Conservation (phyloP, 2,797 vertebrate genomes). For the Paratrypauchen microcephalus region DNA sequence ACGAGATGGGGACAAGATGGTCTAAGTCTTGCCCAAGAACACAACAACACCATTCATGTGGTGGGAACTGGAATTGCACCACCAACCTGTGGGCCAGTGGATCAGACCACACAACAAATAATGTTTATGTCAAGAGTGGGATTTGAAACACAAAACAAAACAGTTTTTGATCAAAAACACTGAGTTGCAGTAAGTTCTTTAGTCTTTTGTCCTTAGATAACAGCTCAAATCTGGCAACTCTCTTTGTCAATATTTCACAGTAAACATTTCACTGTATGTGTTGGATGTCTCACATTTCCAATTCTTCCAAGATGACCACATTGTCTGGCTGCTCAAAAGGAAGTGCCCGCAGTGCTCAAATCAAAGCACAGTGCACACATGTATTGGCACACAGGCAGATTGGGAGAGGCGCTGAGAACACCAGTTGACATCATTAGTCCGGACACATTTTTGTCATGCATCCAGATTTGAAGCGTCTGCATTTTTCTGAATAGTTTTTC, state of each 20-base stretch:
- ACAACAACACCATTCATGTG: too few relatives aligned
- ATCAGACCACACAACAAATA: too few relatives aligned
- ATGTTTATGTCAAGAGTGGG: too few relatives aligned
- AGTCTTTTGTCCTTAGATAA: background rate
- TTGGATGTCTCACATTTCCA: conserved; percentile 29
- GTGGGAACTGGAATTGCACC: too few relatives aligned
- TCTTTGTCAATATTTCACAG: background rate
- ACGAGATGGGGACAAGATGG: too few relatives aligned
- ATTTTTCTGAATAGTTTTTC: conserved; percentile 68
- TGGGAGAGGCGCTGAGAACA: conserved; percentile 59
- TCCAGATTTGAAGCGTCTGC: conserved; percentile 76
- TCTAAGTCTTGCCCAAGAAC: too few relatives aligned
- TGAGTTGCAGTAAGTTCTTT: background rate
- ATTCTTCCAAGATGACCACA: conserved; percentile 50
- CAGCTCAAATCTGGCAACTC: background rate
- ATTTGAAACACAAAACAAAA: too few relatives aligned
- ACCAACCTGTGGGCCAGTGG: too few relatives aligned
- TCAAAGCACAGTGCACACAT: conserved; percentile 25
- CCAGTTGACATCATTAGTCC: conserved; percentile 78
- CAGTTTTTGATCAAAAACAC: background rate
- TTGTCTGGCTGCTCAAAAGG: conserved; percentile 46
- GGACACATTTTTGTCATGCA: conserved; percentile 80
- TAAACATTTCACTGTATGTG: conserved; percentile 2
- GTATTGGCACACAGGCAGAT: conserved; percentile 38
- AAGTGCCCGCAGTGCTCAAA: conserved; percentile 46